Base-by-base conservation (phyloP, 2,888 invertebrate genomes). In the Phytoseiulus persimilis region DNA sequence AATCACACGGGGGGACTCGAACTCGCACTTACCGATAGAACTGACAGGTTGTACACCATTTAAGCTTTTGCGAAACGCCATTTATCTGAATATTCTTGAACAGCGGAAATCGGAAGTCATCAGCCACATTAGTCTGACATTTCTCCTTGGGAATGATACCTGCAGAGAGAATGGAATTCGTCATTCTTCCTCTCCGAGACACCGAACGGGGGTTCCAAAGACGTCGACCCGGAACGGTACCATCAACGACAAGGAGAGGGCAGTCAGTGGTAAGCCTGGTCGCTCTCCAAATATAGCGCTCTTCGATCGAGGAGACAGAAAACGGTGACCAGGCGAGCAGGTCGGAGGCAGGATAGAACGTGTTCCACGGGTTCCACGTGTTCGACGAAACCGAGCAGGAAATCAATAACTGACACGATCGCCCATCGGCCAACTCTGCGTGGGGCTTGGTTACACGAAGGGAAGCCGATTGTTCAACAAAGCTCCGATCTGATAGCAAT, bases 21-120 rank as follows among this genome's bases (percentile, higher is more conserved):
- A 11, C 11, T 23, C 23, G 32, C 0, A 87, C n/a, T 87, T n/a
- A 87, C 87, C 99, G 95, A 94, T 99, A 99, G 94, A 99, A 99
- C 94, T 98, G 98, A 94, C 99, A 99, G 1, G 99, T 99, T 91
- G 98, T 97, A 94, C 99, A 99, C 99, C 99, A 99, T 94, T 99
- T 99, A 99, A 99, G 99, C 91, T 99, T 95, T 91, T 99, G 98
- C 28, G 98, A 98, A 91, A 99, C 98, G 91, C 98, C 98, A 94
- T 98, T 97, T 92, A 99, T 98, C 93, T 99, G 98, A 91, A 98
- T 97, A 93, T 96, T 98, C 94, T 97, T 97, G 93, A 98, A 99
- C 91, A 99, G 94, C 18, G 97, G 97, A 91, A 98, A 97, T 92
- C 98, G 95, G 93, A 98, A 96, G 93, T 99, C 99, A 93, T 99